Conservation (phyloP, 2,797 vertebrate genomes). For the Podargus strigoides region DNA sequence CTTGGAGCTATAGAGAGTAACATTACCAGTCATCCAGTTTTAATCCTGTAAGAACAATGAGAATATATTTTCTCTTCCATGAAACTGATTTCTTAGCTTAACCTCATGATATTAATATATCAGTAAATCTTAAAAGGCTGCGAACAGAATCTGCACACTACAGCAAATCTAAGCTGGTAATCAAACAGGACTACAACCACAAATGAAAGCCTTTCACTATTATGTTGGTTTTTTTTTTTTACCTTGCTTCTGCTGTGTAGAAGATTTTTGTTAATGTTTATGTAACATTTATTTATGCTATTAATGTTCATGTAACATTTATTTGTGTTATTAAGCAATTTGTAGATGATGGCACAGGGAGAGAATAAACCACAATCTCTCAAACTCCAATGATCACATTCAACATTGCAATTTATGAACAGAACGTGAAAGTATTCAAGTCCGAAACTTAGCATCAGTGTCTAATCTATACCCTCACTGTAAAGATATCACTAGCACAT, state of each 20-base stretch:
- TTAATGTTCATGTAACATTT: background rate
- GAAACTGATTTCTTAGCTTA: background rate
- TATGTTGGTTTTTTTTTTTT: background rate
- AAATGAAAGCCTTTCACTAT: background rate
- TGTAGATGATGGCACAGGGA: background rate
- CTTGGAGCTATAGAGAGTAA: background rate
- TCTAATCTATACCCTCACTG: background rate
- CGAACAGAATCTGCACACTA: background rate
- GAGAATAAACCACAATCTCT: background rate
- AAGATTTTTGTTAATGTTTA: background rate
- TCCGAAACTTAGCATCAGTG: background rate
- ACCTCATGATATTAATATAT: background rate
- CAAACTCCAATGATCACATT: background rate
- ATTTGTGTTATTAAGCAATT: background rate
- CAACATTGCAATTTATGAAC: background rate
- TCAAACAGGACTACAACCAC: background rate
- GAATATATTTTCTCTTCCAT: background rate
- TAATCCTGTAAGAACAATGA: background rate
- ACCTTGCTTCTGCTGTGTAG: background rate
- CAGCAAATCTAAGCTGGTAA: background rate
- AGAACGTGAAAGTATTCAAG: background rate
- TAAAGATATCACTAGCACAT: background rate
- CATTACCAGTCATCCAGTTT: background rate
- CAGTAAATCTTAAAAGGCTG: background rate
- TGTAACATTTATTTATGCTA: background rate